Evolutionary conservation across 2,113 vertebrate species (phyloP), one percentile per base, ranked within the genome.

Genomic region (Salvelinus namaycush): DNA sequence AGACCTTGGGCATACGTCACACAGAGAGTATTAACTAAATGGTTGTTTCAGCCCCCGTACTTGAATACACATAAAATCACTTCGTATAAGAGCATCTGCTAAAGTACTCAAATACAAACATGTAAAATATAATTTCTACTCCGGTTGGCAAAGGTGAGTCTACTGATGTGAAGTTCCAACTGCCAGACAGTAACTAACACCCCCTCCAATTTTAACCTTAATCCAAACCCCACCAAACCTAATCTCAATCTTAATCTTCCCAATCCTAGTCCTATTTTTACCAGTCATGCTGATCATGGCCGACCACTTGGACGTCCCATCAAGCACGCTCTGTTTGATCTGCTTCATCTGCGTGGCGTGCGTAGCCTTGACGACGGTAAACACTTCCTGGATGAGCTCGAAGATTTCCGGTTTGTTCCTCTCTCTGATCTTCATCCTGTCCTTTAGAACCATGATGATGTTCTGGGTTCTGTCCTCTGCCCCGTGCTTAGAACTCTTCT

Each of bases 391-490:
- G 88, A 99, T 99, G 72, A 95, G 95, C 90, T 99, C 97, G 68
- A 99, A 99, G 86, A 99, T 99, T 92, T 99, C 98, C 0, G 97
- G 98, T 71, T 98, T 98, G 92, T 99, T 99, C 79, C 97, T 93
- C 86, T 99, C 98, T 3, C 98, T 93, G 90, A 99, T 99, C 93
- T 99, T 99, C 98, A 99, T 99, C 80, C 98, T 96, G 86, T 99
- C 98, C 84, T 99, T 99, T 68, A 99, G 93, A 81, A 98, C 98
- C 97, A 98, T 98, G 89, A 99, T 99, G 87, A 99, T 99, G 77
- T 97, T 99, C 91, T 98, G 97, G 0, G 98, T 99, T 16, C 97
- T 91, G 88, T 99, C 98, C 87, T 99, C 98, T 0, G 98, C 97
- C 0, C 97, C 98, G 0, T 99, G 98, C 83, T 99, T 99, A 31